These are phyloP conservation scores for Hippolais icterina DNA, from an alignment of 2,113 vertebrate genomes.

Conservation along the genomic window DNA sequence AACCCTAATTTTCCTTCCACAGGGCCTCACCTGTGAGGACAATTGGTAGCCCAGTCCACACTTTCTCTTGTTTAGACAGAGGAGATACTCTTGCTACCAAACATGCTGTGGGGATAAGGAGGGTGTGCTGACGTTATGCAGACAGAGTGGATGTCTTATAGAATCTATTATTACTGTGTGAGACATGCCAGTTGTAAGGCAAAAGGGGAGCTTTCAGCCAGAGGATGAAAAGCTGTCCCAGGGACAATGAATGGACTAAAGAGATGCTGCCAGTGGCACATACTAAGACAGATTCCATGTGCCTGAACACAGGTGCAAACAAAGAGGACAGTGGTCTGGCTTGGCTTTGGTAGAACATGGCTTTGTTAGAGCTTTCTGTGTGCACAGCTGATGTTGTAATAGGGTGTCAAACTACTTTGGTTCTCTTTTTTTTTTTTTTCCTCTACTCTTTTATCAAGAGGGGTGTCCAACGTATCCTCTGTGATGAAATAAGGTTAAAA, in stretches of 20 bases:
- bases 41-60: neutral
- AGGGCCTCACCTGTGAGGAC: neutral
- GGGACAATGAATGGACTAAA: neutral
- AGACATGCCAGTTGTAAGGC: neutral
- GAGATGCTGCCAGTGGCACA: neutral
- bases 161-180: neutral
- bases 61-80: neutral
- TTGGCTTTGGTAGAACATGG: neutral
- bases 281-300: neutral
- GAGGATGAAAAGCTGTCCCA: neutral
- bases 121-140: neutral
- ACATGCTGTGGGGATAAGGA: neutral
- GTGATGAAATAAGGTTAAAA: neutral
- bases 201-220: neutral
- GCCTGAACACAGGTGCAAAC: neutral
- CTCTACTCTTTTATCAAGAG: neutral
- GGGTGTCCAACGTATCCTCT: neutral
- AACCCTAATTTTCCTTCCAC: neutral
- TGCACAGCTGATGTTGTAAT: fast-evolving
- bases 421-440: neutral
- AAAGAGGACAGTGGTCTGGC: neutral
- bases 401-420: neutral
- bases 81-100: neutral
- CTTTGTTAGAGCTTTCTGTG: neutral
- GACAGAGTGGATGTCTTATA: neutral